phyloP scores from a whole-genome alignment of 2,113 vertebrate species.

The Anhinga anhinga region DNA sequence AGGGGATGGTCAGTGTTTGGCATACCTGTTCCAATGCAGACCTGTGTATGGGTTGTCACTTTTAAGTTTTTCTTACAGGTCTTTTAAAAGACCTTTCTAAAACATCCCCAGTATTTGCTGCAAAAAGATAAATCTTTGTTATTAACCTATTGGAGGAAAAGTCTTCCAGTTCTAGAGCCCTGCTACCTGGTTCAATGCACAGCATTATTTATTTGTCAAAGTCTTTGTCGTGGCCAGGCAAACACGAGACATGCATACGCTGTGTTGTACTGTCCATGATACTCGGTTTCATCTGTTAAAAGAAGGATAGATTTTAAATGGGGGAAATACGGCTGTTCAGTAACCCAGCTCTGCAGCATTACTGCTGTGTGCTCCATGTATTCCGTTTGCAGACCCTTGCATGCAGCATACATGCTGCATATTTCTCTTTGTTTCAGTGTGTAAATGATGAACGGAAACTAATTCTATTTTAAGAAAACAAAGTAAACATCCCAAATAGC shows the following conservation, averaged over 20 bases:
- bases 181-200: background rate
- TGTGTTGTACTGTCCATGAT: background rate
- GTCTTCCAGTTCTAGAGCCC: background rate
- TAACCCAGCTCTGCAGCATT: constrained; percentile 3
- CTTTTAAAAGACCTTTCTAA: background rate
- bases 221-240: background rate
- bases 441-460: background rate
- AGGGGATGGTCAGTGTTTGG: background rate
- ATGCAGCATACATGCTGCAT: background rate
- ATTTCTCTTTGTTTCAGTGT: background rate
- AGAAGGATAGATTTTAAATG: background rate
- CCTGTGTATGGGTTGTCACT: background rate
- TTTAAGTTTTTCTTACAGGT: background rate
- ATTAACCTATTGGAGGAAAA: background rate
- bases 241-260: background rate
- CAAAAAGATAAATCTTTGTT: background rate
- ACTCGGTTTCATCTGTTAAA: background rate
- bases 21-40: background rate
- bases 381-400: background rate
- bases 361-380: background rate
- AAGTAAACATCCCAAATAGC: background rate
- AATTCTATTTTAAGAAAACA: background rate
- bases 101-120: background rate
- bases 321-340: background rate
- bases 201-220: background rate